Evolutionary conservation across 2,888 invertebrate species (phyloP), one percentile per base, ranked within the genome.

Genomic region (Neocrepidodera transversa): DNA sequence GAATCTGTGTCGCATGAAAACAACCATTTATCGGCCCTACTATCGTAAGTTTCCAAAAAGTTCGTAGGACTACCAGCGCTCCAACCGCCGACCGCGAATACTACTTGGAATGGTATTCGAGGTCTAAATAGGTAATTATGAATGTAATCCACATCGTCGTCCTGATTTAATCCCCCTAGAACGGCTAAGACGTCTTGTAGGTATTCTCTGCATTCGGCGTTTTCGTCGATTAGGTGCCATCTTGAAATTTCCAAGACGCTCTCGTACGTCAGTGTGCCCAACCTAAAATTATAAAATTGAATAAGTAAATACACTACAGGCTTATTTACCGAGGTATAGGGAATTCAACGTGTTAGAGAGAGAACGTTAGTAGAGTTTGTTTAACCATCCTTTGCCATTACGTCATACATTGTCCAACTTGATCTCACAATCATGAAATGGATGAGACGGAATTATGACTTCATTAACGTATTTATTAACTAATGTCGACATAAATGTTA

Each of bases 51-150:
- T 78, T 88, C 89, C 18, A 90, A 85, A 70, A 90, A 90, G 79
- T 87, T 90, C 0, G 92, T 92, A 0, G 92, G 91, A 64, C 89
- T 88, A n/a, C 91, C 91, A n/a, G 89, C 84, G 75, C 88, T 83
- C 93, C 92, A 92, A 1, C 93, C 93, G 2, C 93, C 93, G 13
- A 93, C 86, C 10, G 92, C 90, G 76, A 93, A 93, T 8, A 93
- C 82, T 68, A 91, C 85, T 71, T 90, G 90, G 76, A 90, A 87
- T 43, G 85, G 92, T 78, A 91, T 85, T 60, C 93, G 82, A 0
- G 93, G 92, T 18, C 54, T 54, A 23, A 53, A 53, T 5, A 72
- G 32, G 35, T 71, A 72, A 28, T 66, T 66, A 35, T 66, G 62
- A 47, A 65, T 60, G 3, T 61, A 52, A 43, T 66, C 62, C 0